Evolutionary conservation across 2,797 vertebrate species (phyloP).

Genomic region (Ataeniobius toweri): DNA sequence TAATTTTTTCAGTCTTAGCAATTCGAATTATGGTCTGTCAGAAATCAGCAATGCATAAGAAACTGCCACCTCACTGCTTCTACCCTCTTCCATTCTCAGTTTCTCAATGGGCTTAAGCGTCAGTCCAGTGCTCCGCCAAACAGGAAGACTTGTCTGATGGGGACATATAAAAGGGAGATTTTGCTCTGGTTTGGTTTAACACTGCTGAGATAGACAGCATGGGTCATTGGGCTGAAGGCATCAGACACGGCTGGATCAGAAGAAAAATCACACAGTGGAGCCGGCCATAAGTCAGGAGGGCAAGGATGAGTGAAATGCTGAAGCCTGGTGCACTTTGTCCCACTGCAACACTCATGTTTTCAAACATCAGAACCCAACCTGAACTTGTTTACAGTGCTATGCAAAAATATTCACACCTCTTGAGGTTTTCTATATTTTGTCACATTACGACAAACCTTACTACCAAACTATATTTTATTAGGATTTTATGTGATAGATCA

Average conservation of each 20-base stretch:
- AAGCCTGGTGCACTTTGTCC: constrained; percentile 13
- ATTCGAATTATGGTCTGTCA: constrained; percentile 69
- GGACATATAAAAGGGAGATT: constrained; percentile 66
- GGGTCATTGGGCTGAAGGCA: constrained; percentile 70
- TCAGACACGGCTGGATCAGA: constrained; percentile 69
- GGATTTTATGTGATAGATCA: neutral
- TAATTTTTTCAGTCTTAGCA: constrained; percentile 54
- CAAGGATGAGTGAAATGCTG: constrained; percentile 50
- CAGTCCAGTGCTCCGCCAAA: constrained; percentile 62
- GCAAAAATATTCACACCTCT: neutral
- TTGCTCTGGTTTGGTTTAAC: constrained; percentile 60
- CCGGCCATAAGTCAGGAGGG: constrained; percentile 38
- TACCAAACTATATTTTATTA: neutral
- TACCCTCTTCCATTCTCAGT: constrained; percentile 53
- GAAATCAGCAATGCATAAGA: constrained; percentile 68
- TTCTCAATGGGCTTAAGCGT: constrained; percentile 57
- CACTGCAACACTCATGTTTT: constrained; percentile 9
- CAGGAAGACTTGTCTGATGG: constrained; percentile 60
- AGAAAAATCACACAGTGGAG: constrained; percentile 45
- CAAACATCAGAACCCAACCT: neutral
- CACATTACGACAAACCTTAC: neutral
- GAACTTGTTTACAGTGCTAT: too few relatives aligned
- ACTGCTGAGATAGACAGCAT: constrained; percentile 65
- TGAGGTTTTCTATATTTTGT: neutral
- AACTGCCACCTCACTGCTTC: constrained; percentile 49